These are phyloP conservation scores for Pungitius pungitius DNA, from an alignment of 2,113 vertebrate species.

Conservation along the genomic window DNA sequence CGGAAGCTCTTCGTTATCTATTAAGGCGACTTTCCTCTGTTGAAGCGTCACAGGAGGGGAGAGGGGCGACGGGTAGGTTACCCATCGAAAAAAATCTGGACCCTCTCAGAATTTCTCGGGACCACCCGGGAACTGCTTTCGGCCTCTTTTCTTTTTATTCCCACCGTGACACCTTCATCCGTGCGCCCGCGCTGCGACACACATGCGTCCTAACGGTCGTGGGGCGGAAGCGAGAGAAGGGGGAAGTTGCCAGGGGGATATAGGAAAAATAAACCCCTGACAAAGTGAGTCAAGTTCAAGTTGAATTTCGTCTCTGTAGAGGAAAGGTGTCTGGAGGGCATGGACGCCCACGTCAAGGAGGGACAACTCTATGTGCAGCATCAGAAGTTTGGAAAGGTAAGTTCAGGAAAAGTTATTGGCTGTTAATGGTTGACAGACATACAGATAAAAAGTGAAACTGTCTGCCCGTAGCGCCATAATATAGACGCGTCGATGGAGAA, in stretches of 20 bases:
- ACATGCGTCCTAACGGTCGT: constrained; percentile 4
- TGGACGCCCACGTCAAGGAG: constrained; percentile 83
- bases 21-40: background rate
- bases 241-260: constrained; percentile 66
- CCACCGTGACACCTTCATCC: constrained; percentile 25
- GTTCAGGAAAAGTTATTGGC: background rate
- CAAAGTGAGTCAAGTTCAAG: constrained; percentile 60
- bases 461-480: background rate
- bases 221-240: constrained; percentile 66
- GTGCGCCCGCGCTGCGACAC: background rate
- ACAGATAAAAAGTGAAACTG: background rate
- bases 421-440: background rate
- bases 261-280: constrained; percentile 35
- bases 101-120: background rate
- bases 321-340: constrained; percentile 41
- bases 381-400: constrained; percentile 85
- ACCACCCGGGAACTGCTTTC: constrained; percentile 4
- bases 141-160: background rate
- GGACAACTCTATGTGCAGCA: constrained; percentile 84
- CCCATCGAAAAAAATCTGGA: constrained; percentile 17
- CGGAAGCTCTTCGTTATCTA: background rate
- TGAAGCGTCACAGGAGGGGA: constrained; percentile 39
- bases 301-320: constrained; percentile 5
- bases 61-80: constrained; percentile 42
- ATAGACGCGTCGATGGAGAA: background rate